Base-by-base conservation (phyloP, 1,140 invertebrate genomes). In the Callitettix versicolor region DNA sequence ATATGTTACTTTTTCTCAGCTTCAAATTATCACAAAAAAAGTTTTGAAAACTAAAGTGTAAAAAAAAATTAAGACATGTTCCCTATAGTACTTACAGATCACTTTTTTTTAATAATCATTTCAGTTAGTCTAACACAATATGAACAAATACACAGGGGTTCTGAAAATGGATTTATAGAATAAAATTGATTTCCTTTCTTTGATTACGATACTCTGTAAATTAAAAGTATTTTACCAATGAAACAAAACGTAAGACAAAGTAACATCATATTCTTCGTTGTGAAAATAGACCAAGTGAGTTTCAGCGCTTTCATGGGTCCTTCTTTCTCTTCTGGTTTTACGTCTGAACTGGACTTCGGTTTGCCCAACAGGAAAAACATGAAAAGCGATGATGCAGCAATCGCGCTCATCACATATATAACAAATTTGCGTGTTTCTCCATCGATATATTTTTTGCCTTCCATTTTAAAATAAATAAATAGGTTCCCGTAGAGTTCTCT, bases 211-310 rank as follows among this genome's bases (percentile, higher is more conserved):
- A n/a, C n/a, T n/a, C n/a, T n/a, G n/a, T n/a, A n/a, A n/a, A n/a
- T n/a, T n/a, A n/a, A n/a, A n/a, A n/a, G n/a, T n/a, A n/a, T n/a
- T 24, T 57, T 67, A 88, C 85, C 85, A 41, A 91, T 94, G 66
- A 95, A 97, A 52, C 91, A 79, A 69, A 96, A 96, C 0, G 87
- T 85, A 33, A 92, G 65, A 56, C 83, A 82, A 1, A 97, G 71
- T 0, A 95, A 65, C 7, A 93, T 63, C 89, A 97, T 96, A 50
- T 89, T 79, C 20, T 75, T 78, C 0, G 88, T 92, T 30, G 80
- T 69, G 61, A 94, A 86, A 1, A 97, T 71, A 50, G 72, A 74
- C 18, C 89, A 73, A 0, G 92, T 86, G 38, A 83, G 82, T 58
- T 75, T 77, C 2, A 93, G 72, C 0, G 88, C 88, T 57, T 81